Evolutionary conservation across 2,888 invertebrate species (phyloP).

Genomic region (Folsomia candida): DNA sequence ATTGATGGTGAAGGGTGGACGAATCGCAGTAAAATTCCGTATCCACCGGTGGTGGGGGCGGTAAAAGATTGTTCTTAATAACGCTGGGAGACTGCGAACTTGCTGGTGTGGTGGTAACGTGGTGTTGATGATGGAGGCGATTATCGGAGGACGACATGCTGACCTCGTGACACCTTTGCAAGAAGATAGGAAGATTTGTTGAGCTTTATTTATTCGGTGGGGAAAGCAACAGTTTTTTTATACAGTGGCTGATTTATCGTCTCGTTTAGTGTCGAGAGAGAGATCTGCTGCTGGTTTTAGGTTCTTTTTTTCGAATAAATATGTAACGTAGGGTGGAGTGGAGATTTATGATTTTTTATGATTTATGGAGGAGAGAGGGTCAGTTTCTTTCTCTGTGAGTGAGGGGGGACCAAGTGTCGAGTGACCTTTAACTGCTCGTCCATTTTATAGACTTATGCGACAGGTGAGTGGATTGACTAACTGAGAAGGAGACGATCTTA

Average conservation of each 20-base stretch:
- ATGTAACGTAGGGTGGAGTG: not conserved
- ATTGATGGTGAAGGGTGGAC: too few species aligned
- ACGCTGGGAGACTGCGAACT: too few species aligned
- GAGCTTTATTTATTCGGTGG: not conserved
- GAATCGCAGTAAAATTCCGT: too few species aligned
- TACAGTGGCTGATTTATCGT: not conserved
- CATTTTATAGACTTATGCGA: not conserved
- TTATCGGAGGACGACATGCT: not conserved
- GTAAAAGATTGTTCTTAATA: too few species aligned
- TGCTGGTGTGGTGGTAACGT: not conserved
- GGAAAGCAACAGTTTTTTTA: not conserved
- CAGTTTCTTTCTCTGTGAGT: not conserved
- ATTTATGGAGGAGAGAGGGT: not conserved
- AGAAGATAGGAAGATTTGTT: not conserved
- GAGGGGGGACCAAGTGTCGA: not conserved
- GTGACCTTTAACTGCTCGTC: slow-evolving; percentile 1
- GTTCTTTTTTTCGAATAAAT: not conserved
- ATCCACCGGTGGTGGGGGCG: too few species aligned
- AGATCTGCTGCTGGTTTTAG: not conserved
- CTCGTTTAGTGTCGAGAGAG: not conserved
- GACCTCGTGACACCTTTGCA: not conserved
- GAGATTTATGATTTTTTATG: not conserved
- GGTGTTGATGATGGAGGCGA: not conserved
- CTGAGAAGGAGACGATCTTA: too few species aligned
- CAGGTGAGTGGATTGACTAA: too few species aligned